phyloP scores from a whole-genome alignment of 2,113 vertebrate species.

The Tretioscincus oriximinensis region DNA sequence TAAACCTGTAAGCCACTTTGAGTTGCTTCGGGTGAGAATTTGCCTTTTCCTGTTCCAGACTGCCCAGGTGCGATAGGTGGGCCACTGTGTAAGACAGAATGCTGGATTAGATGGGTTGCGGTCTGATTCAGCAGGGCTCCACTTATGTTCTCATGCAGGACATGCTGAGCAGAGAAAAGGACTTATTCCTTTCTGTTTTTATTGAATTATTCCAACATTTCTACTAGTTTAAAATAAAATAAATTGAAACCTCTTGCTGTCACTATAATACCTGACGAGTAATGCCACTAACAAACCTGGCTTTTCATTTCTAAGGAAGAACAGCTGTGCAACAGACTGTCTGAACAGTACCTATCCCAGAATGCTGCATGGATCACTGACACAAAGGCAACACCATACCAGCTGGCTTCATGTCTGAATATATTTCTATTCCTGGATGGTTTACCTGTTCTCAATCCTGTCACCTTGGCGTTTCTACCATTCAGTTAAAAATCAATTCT shows the following conservation, averaged over 20 bases:
- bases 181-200: conserved; percentile 20
- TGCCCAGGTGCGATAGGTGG: too few relatives aligned
- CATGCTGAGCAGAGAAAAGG: conserved; percentile 12
- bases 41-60: too few relatives aligned
- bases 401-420: conserved; percentile 75
- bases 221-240: conserved; percentile 48
- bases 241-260: conserved; percentile 46
- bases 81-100: too few relatives aligned
- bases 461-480: conserved; percentile 71
- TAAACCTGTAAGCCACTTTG: too few relatives aligned
- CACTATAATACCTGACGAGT: conserved; percentile 73
- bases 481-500: conserved; percentile 74
- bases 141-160: background rate
- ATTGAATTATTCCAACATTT: conserved; percentile 34
- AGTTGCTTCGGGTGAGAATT: too few relatives aligned
- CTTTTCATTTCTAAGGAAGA: conserved; percentile 82
- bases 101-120: too few relatives aligned
- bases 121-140: too few relatives aligned
- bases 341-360: conserved; percentile 74
- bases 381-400: conserved; percentile 72
- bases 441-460: conserved; percentile 82
- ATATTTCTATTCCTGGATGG: conserved; percentile 80
- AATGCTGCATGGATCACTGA: conserved; percentile 72
- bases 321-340: conserved; percentile 81
- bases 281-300: conserved; percentile 75